A percentile compares a stretch with the other conserved stretches of the same genome.
phyloP scores from a whole-genome alignment of 2,797 vertebrate genomes.

The Odontamblyopus lacepedii region DNA sequence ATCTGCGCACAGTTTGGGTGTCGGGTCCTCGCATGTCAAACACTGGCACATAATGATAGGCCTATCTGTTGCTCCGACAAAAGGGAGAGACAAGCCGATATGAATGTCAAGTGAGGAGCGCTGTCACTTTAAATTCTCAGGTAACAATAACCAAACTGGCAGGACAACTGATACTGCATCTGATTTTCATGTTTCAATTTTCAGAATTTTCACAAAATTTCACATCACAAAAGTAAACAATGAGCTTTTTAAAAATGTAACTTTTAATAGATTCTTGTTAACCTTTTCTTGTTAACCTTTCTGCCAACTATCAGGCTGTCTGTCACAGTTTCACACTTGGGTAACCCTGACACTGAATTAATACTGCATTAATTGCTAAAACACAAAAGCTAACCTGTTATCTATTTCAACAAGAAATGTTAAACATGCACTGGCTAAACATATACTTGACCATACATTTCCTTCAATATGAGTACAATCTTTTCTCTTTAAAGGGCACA shows the following conservation, averaged over 20 bases:
- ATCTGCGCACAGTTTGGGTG: conserved; percentile 75
- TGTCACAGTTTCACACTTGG: neutral
- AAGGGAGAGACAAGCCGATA: conserved; percentile 42
- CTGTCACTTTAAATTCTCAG: conserved; percentile 26
- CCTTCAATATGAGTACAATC: neutral
- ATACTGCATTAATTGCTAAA: neutral
- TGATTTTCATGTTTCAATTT: neutral
- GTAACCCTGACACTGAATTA: neutral
- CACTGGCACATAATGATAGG: conserved; percentile 66
- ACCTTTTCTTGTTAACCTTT: neutral
- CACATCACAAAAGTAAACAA: neutral
- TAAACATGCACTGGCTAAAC: neutral
- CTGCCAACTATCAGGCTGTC: neutral
- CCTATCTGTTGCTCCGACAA: conserved; percentile 67
- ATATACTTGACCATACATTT: neutral
- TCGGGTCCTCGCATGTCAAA: conserved; percentile 71
- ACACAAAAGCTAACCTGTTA: neutral
- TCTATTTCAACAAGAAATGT: too few relatives aligned
- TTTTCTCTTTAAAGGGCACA: neutral
- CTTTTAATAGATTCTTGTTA: neutral
- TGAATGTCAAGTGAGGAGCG: conserved; percentile 24
- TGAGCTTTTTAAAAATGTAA: neutral
- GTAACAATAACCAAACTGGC: conserved; percentile 16
- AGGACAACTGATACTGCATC: conserved; percentile 27
- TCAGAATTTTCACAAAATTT: neutral